Evolutionary conservation across 1,140 invertebrate genomes (phyloP), one percentile per base, ranked within the genome.

Genomic region (Drosophila ironensis): DNA sequence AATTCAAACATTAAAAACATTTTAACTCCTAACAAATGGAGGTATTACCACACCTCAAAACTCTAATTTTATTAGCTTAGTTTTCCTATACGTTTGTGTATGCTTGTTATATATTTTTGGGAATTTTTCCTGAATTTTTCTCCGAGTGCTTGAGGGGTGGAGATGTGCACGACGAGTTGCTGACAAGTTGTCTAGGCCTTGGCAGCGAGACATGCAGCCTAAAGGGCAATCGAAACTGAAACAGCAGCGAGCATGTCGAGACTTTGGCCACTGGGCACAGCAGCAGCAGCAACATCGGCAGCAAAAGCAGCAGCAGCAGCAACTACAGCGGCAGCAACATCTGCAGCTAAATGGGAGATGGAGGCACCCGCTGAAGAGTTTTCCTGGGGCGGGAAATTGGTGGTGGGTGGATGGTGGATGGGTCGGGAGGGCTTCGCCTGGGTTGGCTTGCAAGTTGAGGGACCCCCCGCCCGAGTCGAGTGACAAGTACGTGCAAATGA

Each of bases 401-500:
- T 37, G 33, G 17, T 27, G 24, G 38, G 33, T 37, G 33, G 30
- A 37, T 17, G 33, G 33, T 14, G 12, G 33, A 22, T 22, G 20
- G 20, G 20, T n/a, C n/a, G 20, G 20, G 20, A 22, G 20, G 20
- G 20, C n/a, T n/a, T n/a, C n/a, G n/a, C n/a, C n/a, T n/a, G 20
- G 11, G 14, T 8, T 8, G 33, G 33, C 33, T 12, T 8, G 2
- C 33, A 35, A 6, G 33, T 11, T 35, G 33, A 16, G 12, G 33
- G 12, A 12, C 11, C 12, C 8, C 12, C 8, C 20, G 7, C 24
- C 8, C 38, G 38, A 70, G 50, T 74, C 47, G 61, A 59, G 76
- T 82, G 77, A 74, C 78, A 74, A 86, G 72, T 77, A 86, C 84
- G 75, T 88, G 86, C 80, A 88, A 86, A 84, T 86, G 86, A 88